Percentiles rank a stretch among this genome's conserved stretches.
Evolutionary conservation across 2,888 invertebrate genomes (phyloP).

Genomic region (Ceriagrion tenellum): DNA sequence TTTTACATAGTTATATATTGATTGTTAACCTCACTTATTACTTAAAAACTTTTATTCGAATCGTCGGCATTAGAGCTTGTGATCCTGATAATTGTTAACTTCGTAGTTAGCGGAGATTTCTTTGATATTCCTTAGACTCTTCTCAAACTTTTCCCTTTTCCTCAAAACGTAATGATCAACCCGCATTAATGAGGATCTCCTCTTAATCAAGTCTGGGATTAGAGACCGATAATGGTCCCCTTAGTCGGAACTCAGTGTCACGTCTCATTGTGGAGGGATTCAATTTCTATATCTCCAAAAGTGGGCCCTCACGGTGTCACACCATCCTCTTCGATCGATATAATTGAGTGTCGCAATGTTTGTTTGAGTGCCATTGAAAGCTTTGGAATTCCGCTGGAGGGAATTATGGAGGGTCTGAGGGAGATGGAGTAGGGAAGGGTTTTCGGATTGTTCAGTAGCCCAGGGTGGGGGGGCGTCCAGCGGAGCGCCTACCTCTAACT

Average conservation of each 20-base stretch:
- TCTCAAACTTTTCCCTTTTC: not conserved
- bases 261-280: not conserved
- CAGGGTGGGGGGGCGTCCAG: not conserved
- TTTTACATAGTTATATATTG: too few species aligned
- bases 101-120: too few species aligned
- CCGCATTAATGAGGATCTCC: not conserved
- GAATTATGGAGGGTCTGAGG: not conserved
- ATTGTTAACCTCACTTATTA: too few species aligned
- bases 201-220: not conserved
- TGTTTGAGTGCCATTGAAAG: not conserved
- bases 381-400: not conserved
- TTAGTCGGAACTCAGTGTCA: not conserved
- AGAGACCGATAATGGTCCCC: not conserved
- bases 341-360: conserved; percentile 6
- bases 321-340: not conserved
- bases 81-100: too few species aligned
- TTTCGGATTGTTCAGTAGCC: not conserved
- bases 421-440: not conserved
- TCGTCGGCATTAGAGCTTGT: too few species aligned
- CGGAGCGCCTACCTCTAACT: not conserved
- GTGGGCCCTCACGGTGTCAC: not conserved
- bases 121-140: not conserved
- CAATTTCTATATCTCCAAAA: not conserved
- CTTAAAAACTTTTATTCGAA: too few species aligned
- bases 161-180: not conserved